Conservation (phyloP, 2,888 invertebrate genomes). For the Odontothrips loti region DNA sequence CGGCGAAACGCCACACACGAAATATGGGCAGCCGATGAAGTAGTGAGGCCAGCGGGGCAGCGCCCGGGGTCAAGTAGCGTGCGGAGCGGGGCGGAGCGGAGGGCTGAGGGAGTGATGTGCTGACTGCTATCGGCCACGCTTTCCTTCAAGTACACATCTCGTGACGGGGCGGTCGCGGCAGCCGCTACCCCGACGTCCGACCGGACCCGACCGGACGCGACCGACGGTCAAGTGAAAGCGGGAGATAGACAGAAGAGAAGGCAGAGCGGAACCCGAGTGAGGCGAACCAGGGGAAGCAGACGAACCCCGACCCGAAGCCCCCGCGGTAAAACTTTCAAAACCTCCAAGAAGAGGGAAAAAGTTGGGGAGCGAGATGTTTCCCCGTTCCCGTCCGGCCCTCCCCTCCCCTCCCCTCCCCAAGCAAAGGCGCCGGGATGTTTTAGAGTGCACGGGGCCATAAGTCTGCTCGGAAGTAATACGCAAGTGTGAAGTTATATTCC, state of each 20-base stretch:
- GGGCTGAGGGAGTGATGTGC: not conserved
- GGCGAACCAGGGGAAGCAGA: too few relatives aligned
- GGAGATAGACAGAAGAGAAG: not conserved
- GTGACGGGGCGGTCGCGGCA: not conserved
- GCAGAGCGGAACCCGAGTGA: too few relatives aligned
- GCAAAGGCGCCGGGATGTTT: not conserved
- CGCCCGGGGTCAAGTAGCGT: too few relatives aligned
- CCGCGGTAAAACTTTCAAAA: conserved; percentile 23
- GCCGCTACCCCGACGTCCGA: too few relatives aligned
- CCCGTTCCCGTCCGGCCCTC: not conserved
- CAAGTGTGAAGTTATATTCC: conserved; percentile 9
- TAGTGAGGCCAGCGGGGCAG: not conserved
- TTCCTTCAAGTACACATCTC: too few relatives aligned
- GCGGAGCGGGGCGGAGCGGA: not conserved
- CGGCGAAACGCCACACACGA: not conserved
- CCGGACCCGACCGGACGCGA: too few relatives aligned
- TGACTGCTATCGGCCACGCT: not conserved
- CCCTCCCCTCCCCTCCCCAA: not conserved
- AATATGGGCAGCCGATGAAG: not conserved
- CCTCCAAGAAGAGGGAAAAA: not conserved
- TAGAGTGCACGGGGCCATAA: conserved; percentile 19
- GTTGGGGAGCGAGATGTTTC: conserved; percentile 5
- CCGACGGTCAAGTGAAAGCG: too few relatives aligned
- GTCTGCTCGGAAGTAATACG: conserved; percentile 19
- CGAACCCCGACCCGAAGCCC: not conserved